Evolutionary conservation across 2,888 invertebrate species (phyloP).

Genomic region (Copidosoma aretas): DNA sequence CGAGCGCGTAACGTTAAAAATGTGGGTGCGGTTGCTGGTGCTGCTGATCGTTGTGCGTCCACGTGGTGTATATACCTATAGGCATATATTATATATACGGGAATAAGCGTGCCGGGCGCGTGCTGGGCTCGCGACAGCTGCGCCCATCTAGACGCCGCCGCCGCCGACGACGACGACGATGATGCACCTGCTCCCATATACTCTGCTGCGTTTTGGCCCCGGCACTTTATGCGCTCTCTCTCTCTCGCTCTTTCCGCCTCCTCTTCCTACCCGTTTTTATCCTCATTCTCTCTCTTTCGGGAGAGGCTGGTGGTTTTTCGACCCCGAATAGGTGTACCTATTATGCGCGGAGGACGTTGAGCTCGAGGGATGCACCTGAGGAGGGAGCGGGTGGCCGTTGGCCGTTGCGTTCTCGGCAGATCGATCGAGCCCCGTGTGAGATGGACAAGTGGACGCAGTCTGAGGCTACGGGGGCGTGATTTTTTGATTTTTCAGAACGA

Average conservation of each 20-base stretch:
- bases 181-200: neutral
- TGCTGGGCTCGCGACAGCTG: slow-evolving; percentile 14
- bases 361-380: neutral
- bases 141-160: neutral
- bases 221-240: slow-evolving; percentile 3
- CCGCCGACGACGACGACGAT: neutral
- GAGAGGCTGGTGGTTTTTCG: neutral
- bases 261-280: neutral
- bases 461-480: no score
- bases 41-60: neutral
- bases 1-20: slow-evolving; percentile 45
- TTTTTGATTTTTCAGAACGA: no score
- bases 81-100: no score
- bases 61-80: neutral
- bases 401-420: no score
- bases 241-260: slow-evolving; percentile 4
- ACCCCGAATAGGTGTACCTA: neutral
- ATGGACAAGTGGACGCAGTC: no score
- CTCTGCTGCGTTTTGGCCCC: neutral
- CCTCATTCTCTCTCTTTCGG: neutral
- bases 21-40: slow-evolving; percentile 49
- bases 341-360: neutral
- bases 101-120: slow-evolving; percentile 5
- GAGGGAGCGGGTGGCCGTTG: neutral
- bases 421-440: no score